Base-by-base conservation (phyloP, 2,113 vertebrate species). In the Spizaetus ornatus region DNA sequence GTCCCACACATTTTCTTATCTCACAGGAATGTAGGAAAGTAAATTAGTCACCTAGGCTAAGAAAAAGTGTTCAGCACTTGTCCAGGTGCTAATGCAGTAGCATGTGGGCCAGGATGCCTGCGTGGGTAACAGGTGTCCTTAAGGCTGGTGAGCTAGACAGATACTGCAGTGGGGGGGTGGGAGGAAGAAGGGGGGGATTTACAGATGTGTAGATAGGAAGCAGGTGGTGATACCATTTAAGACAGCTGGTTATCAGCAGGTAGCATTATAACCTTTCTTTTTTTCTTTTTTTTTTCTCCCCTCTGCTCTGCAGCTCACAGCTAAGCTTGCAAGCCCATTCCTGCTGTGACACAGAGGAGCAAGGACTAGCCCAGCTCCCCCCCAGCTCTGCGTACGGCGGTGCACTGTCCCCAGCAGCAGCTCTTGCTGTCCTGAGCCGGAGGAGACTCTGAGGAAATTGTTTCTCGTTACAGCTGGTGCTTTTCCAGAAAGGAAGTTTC, bases 341-440 rank as follows among this genome's bases (percentile, higher is more conserved):
- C 29, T 82, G 50, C 34, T 1, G 1, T 25, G 14, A 22, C 0
- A 1, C 6, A 48, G 32, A 7, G 10, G 21, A 58, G 10, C 2
- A 3, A 31, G 38, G 62, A 48, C n/a, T 1, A 8, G 21, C 17
- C 0, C 1, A 55, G 16, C 8, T 70, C 45, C 23, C n/a, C 3
- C 11, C 34, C 11, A 65, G 31, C 38, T 59, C 23, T 0, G 0
- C 0, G 1, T 40, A 25, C 22, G 25, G 62, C 21, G 38, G 18
- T 1, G 1, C 18, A 7, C 15, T 9, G 31, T 23, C 20, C 36
- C 40, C 11, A 9, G 21, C 1, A 0, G 8, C 43, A 71, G 56
- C 23, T 59, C 45, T 21, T 1, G 0, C 38, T 40, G 31, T 18
- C 40, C 13, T 27, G 36, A 62, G 55, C 29, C 0, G 3, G 23